phyloP scores from a whole-genome alignment of 2,113 vertebrate species.

The Nicator chloris region DNA sequence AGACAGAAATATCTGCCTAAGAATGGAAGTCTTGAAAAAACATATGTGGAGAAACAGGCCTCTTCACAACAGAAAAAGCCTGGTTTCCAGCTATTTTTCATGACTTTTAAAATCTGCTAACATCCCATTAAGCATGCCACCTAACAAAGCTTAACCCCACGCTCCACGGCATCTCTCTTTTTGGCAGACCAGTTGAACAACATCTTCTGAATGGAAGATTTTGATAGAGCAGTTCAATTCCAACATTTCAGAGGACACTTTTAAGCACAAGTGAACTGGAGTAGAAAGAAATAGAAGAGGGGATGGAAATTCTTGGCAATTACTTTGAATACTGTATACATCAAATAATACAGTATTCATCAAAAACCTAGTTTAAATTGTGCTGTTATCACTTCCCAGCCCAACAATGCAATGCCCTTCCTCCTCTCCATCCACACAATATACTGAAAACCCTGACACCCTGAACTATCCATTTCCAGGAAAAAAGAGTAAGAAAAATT shows the following conservation, averaged over 20 bases:
- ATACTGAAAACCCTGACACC: background rate
- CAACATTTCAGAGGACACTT: background rate
- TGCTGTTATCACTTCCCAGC: background rate
- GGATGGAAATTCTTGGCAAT: background rate
- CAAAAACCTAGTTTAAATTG: background rate
- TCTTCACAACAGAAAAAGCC: background rate
- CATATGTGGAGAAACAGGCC: background rate
- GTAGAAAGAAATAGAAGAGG: background rate
- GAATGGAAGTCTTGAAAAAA: conserved; percentile 22
- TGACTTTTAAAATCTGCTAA: background rate
- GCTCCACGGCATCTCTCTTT: background rate
- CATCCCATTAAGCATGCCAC: background rate
- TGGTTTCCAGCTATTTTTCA: background rate
- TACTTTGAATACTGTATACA: background rate
- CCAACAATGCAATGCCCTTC: background rate
- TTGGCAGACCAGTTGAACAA: background rate
- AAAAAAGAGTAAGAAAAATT: background rate
- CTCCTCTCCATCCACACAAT: background rate
- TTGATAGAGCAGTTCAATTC: background rate
- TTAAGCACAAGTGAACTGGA: background rate
- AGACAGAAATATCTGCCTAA: background rate
- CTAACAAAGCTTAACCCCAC: no score
- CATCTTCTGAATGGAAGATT: background rate
- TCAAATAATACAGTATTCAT: background rate
- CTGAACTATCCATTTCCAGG: background rate